Evolutionary conservation across 2,113 vertebrate species (phyloP), one percentile per base, ranked within the genome.

Genomic region (Gobio gobio): DNA sequence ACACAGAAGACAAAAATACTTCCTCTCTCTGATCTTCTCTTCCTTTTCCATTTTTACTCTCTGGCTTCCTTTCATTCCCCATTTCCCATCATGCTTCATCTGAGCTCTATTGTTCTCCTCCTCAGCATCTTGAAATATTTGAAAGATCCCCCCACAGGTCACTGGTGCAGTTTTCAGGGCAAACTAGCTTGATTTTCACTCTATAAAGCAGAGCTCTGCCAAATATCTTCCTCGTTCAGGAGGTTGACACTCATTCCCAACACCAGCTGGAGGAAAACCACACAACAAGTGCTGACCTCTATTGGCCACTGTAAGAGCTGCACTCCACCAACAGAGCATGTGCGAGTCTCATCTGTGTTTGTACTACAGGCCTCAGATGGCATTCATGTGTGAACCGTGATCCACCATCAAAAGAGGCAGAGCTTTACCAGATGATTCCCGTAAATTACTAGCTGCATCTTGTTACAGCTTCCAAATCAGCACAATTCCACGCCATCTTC

Each of bases 211-310:
- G 59, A 68, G 78, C 76, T 66, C 54, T 84, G 82, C 76, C 86
- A 87, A 87, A 84, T 20, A 84, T n/a, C 63, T 83, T 63, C 26
- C 43, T 68, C 9, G 0, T 77, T 51, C 26, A 10, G 51, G 63
- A 79, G 66, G 36, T 16, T 70, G 61, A 78, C 22, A 4, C 18
- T 29, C 59, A 49, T 61, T 29, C 56, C 70, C 49, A 36, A 56
- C 24, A 51, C 74, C 51, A 73, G 54, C 29, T 20, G 66, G 29
- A 66, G 58, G 10, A 61, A 40, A 72, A 58, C 45, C 18, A 1
- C 86, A 54, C 86, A 76, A 91, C n/a, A 47, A 84, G 83, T 89
- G 88, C 87, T 91, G 93, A 91, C 93, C 92, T 90, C 93, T 93
- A 82, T 86, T 92, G 91, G 92, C 78, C 77, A 77, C 73, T 76